Conservation (phyloP, 2,888 invertebrate species). For the Sturmia bella region DNA sequence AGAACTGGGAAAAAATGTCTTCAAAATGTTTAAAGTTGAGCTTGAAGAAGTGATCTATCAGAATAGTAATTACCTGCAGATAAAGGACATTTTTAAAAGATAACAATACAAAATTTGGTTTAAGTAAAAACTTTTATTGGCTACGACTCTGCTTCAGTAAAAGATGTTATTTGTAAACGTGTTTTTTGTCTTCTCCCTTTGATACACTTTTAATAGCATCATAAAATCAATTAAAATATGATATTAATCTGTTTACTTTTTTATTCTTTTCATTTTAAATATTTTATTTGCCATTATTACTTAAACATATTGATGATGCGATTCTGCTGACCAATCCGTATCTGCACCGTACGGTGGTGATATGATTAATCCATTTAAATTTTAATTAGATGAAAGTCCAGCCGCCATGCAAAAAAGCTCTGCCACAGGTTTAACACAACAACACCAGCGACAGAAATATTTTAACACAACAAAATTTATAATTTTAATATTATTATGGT, state of each 20-base stretch:
- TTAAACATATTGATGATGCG: constrained; percentile 7
- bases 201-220: background rate
- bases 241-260: constrained; percentile 7
- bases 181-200: background rate
- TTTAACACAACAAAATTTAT: constrained; percentile 43
- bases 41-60: too few species aligned
- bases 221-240: constrained; percentile 32
- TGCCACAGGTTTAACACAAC: constrained; percentile 50
- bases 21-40: too few species aligned
- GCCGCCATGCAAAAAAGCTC: constrained; percentile 80
- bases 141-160: background rate
- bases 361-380: constrained; percentile 18
- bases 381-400: constrained; percentile 77
- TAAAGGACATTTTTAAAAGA: too few species aligned
- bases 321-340: background rate
- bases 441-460: constrained; percentile 27
- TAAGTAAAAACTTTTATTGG: too few species aligned
- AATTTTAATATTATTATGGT: constrained; percentile 36
- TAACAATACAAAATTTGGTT: too few species aligned
- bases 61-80: too few species aligned
- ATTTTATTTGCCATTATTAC: constrained; percentile 7
- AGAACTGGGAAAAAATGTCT: too few species aligned
- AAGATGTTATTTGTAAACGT: background rate
- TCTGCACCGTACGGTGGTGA: background rate
- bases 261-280: constrained; percentile 23